Base-by-base conservation (phyloP, 2,888 invertebrate species). In the Clostera curtula region DNA sequence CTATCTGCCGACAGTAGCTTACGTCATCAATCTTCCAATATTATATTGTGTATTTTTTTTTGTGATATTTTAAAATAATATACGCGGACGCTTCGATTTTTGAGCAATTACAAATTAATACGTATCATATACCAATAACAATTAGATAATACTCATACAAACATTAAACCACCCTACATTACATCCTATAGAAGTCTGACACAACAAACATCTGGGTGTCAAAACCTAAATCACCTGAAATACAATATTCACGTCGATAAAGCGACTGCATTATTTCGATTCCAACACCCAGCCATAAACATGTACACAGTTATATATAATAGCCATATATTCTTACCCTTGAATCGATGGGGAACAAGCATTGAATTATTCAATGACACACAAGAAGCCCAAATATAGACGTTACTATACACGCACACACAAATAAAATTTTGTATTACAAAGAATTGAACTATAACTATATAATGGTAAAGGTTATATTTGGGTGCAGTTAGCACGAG, bases 311-410 rank as follows among this genome's bases (percentile, higher is more conserved):
- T 53, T 56, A 51, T 63, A 58, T 57, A 61, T 62, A 56, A 60
- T 57, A 55, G 57, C 65, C 60, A 67, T 72, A 73, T 69, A 75
- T 74, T 68, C 70, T 77, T 82, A 82, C 80, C 80, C 83, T 80
- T 82, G 82, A 83, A 80, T 72, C 71, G 61, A 62, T 65, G 60
- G 77, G 73, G 75, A 67, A 74, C 71, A 70, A 73, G 76, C 77
- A 68, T 72, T 82, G 77, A 82, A 83, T 83, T 67, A 83, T 83
- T 83, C 79, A 83, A 73, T 75, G 73, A 73, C 76, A 77, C 68
- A 77, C 73, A 71, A 71, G 74, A 72, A 75, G 62, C 64, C 72
- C 74, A 77, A 79, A 79, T 79, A 82, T 79, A 82, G 71, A 74
- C 72, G 75, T 64, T 71, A 66, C 68, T 63, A 65, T 53, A 60